phyloP scores from a whole-genome alignment of 2,888 invertebrate species.

The Arctia plantaginis region DNA sequence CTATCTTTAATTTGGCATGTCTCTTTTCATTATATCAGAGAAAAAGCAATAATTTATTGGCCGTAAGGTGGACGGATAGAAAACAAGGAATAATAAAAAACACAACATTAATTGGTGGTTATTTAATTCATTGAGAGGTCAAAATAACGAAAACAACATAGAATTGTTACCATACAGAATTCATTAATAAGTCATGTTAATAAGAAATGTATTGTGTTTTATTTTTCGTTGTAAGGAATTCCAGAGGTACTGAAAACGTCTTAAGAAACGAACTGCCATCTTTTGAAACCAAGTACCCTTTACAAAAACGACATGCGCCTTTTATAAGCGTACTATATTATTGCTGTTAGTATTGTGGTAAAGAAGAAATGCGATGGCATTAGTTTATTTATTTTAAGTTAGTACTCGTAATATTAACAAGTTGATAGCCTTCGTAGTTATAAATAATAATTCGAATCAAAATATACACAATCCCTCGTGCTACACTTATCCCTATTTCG shows the following conservation, averaged over 20 bases:
- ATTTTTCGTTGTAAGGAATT: background rate
- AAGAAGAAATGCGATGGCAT: background rate
- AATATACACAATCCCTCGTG: too few species aligned
- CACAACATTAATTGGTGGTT: background rate
- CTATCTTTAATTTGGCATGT: too few species aligned
- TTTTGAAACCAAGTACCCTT: background rate
- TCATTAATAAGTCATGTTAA: too few species aligned
- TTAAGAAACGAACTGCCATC: background rate
- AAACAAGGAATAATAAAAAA: too few species aligned
- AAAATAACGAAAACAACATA: background rate
- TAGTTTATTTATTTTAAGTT: too few species aligned
- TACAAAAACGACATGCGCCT: background rate
- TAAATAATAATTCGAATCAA: background rate
- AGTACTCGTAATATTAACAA: too few species aligned
- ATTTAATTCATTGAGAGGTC: background rate
- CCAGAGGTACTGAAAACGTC: background rate
- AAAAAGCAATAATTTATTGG: too few species aligned
- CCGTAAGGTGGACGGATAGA: too few species aligned
- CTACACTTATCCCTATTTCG: too few species aligned
- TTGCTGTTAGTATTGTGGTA: background rate
- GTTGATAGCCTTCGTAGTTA: background rate
- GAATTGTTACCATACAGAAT: background rate
- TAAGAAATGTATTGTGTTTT: too few species aligned
- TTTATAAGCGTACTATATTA: background rate
- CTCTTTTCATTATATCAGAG: too few species aligned